A percentile compares a stretch with the other conserved stretches of the same genome.
phyloP scores from a whole-genome alignment of 2,113 vertebrate species.

The Pachyramphus minor region DNA sequence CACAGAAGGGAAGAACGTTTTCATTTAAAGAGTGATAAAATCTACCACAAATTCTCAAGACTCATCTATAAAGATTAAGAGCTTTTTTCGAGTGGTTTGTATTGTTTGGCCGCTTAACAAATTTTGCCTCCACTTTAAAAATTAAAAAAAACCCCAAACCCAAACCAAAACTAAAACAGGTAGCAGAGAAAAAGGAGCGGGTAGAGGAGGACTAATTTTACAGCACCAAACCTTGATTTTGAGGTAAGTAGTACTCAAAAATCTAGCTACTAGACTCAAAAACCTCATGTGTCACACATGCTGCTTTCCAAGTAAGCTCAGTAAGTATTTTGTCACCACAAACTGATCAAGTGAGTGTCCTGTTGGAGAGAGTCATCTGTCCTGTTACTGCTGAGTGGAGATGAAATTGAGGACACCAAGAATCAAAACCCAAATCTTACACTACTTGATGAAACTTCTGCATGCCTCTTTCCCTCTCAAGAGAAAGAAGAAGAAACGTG shows the following conservation, averaged over 20 bases:
- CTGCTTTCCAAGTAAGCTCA: background rate
- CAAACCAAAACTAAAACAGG: background rate
- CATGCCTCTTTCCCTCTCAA: background rate
- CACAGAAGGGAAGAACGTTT: background rate
- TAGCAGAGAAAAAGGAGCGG: accelerated
- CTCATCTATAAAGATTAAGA: background rate
- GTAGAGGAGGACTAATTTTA: background rate
- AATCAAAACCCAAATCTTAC: background rate
- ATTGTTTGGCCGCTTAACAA: background rate
- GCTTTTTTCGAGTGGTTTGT: background rate
- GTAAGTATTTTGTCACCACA: background rate
- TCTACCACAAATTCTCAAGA: background rate
- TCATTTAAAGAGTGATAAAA: background rate
- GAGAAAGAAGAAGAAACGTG: background rate
- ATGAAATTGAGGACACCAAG: background rate
- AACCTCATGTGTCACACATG: background rate
- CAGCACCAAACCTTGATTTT: background rate
- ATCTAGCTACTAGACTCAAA: background rate
- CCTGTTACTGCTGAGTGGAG: background rate
- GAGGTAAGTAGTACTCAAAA: background rate
- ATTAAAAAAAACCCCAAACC: background rate
- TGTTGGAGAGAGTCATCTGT: background rate
- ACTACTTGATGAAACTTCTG: background rate
- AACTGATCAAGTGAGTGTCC: background rate
- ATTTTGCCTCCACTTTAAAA: background rate